Percentiles rank a stretch among this genome's conserved stretches.
Conservation (phyloP, 2,888 invertebrate genomes). For the Rhagium mordax region DNA sequence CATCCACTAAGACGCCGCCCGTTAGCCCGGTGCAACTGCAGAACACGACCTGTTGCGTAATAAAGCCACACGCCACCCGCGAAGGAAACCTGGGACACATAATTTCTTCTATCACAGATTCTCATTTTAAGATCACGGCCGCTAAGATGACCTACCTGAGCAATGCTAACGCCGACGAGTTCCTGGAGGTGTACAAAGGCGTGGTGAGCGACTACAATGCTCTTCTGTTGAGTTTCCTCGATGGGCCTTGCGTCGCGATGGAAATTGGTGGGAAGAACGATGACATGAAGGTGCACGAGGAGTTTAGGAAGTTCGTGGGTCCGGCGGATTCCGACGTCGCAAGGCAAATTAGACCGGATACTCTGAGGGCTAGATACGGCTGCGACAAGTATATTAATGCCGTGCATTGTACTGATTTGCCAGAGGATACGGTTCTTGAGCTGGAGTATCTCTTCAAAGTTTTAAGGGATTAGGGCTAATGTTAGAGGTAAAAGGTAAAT, state of each 20-base stretch:
- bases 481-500: background rate
- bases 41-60: constrained; percentile 85
- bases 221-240: constrained; percentile 87
- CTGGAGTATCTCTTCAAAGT: constrained; percentile 87
- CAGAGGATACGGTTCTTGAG: constrained; percentile 89
- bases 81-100: constrained; percentile 83
- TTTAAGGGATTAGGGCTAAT: constrained; percentile 61
- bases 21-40: constrained; percentile 73
- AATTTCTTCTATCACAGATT: constrained; percentile 79
- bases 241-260: constrained; percentile 89
- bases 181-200: constrained; percentile 94
- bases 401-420: constrained; percentile 93
- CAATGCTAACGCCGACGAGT: constrained; percentile 89
- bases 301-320: constrained; percentile 89
- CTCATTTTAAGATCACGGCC: constrained; percentile 84
- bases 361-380: constrained; percentile 89
- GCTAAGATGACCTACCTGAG: constrained; percentile 86
- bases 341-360: constrained; percentile 85
- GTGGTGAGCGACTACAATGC: constrained; percentile 84
- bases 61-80: constrained; percentile 91
- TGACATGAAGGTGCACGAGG: constrained; percentile 75
- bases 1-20: constrained; percentile 54
- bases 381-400: constrained; percentile 88
- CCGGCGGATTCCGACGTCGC: constrained; percentile 95
- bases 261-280: constrained; percentile 81